Evolutionary conservation across 35 echinoderm and acorn worm genomes (phyloP), one percentile per base, ranked within the genome.

Genomic region (Amphiura filiformis): DNA sequence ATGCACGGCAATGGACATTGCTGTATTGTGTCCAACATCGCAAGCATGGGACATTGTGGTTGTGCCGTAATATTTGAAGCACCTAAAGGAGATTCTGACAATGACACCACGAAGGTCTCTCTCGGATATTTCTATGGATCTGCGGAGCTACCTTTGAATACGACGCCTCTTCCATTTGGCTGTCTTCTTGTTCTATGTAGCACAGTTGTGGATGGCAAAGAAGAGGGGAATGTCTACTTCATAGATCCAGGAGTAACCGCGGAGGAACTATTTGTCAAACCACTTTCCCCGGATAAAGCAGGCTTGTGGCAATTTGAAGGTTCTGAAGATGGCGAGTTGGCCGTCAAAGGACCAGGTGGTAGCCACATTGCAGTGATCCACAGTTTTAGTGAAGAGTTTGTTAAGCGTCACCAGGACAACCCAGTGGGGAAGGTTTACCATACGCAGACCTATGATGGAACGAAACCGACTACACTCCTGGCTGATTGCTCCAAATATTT

Each of bases 111-210:
- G 28, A n/a, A 15, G 28, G 3, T n/a, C 28, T 70, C 61, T 15
- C 28, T 70, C 1, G 61, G 61, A 13, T 5, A 70, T 30, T 2
- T n/a, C 7, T 30, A 70, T 70, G 44, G 4, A 20, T 57, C 39
- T 39, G 40, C 15, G 40, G 84, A 18, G 64, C n/a, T n/a, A n/a
- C n/a, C n/a, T n/a, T n/a, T n/a, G n/a, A n/a, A n/a, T n/a, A n/a
- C n/a, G n/a, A n/a, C n/a, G n/a, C n/a, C n/a, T n/a, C n/a, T n/a
- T n/a, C n/a, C n/a, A n/a, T n/a, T n/a, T n/a, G 64, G 0, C 79
- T 75, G 7, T n/a, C 26, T 92, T 13, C 56, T 95, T 23, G 90
- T 87, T 9, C 34, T 95, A 32, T 95, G 94, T 52, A 95, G 94
- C 39, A 82, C 77, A 15, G 56, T 86, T 0, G 76, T 57, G 14